These are phyloP conservation scores for Bilobella aurantiaca DNA, from an alignment of 1,140 invertebrate species.

Conservation along the genomic window DNA sequence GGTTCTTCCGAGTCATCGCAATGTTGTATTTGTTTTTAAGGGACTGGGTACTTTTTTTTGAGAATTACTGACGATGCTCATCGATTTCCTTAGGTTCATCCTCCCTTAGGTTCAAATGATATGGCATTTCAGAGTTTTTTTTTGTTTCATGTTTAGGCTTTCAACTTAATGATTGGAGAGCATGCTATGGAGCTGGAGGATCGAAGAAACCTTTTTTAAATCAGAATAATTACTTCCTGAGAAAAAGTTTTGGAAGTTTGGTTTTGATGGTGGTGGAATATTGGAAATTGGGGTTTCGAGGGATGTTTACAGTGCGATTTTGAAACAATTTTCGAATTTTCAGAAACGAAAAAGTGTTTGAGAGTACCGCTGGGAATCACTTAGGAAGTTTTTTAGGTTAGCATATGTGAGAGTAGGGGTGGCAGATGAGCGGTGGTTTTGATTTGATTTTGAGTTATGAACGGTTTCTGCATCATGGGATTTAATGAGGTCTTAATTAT, in stretches of 20 bases:
- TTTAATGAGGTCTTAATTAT: slow-evolving; percentile 4
- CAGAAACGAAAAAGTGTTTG: too few relatives aligned
- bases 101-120: neutral
- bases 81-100: slow-evolving; percentile 3
- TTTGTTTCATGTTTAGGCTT: neutral
- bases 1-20: neutral
- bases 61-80: neutral
- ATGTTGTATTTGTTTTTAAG: neutral
- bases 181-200: neutral
- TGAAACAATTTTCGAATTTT: too few relatives aligned
- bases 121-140: neutral
- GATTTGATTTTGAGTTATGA: too few relatives aligned
- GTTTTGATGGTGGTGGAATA: neutral
- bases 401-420: too few relatives aligned
- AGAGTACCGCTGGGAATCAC: too few relatives aligned
- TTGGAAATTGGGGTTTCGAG: neutral
- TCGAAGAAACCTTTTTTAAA: neutral
- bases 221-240: neutral
- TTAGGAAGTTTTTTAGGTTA: too few relatives aligned
- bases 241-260: neutral
- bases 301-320: neutral
- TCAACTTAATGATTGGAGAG: neutral
- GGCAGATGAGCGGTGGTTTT: too few relatives aligned
- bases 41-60: too few relatives aligned
- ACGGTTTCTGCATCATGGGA: neutral